Percentiles rank a stretch among this genome's conserved stretches.
Evolutionary conservation across 2,113 vertebrate species (phyloP).

Genomic region (Nycticorax nycticorax): DNA sequence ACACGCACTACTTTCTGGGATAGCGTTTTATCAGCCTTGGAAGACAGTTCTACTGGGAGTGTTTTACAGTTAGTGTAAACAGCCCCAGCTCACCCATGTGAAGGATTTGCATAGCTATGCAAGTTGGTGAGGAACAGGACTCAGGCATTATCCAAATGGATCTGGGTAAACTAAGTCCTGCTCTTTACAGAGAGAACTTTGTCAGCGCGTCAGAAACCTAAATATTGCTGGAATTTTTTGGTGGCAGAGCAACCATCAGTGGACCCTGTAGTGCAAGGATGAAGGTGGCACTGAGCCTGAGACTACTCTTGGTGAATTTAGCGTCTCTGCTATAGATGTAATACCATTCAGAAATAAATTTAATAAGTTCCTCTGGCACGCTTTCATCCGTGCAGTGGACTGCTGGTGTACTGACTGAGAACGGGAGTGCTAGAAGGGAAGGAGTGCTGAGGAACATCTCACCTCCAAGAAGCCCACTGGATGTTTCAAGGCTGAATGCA

Average conservation of each 20-base stretch:
- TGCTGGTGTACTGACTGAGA: background rate
- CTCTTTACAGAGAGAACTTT: background rate
- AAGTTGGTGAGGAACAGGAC: background rate
- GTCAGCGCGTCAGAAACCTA: background rate
- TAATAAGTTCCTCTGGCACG: background rate
- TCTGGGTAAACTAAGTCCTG: background rate
- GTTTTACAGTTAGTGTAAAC: background rate
- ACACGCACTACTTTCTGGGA: background rate
- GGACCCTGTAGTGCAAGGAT: background rate
- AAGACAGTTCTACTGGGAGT: background rate
- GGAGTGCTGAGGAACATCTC: background rate
- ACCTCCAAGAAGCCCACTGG: background rate
- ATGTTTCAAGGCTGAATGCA: background rate
- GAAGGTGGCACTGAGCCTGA: background rate
- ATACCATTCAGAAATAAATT: background rate
- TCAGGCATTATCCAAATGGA: background rate
- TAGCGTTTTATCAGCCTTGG: background rate
- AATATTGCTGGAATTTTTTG: conserved; percentile 18
- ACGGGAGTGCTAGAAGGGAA: background rate
- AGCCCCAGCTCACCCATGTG: background rate
- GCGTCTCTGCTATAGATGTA: background rate
- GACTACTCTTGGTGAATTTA: background rate
- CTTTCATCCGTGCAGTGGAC: background rate
- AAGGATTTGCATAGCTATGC: background rate
- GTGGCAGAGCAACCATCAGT: background rate